A percentile compares a stretch with the other conserved stretches of the same genome.
These are phyloP conservation scores for Trichonephila clavata DNA, from an alignment of 1,140 invertebrate species.

Conservation along the genomic window DNA sequence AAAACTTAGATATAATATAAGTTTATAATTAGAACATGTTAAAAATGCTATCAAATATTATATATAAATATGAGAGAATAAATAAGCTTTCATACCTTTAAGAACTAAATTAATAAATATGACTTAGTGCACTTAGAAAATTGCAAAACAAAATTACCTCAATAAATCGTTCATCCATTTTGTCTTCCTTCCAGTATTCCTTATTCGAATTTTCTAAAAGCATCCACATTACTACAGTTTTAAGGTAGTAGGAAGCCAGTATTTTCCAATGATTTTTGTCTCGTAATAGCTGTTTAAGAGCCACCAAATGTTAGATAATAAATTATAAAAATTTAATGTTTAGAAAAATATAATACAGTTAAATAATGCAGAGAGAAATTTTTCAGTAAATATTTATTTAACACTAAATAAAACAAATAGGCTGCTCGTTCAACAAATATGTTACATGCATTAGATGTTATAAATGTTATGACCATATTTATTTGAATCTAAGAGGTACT, in stretches of 20 bases:
- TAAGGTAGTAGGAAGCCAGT: conserved; percentile 74
- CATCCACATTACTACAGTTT: conserved; percentile 75
- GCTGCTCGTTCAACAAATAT: no score
- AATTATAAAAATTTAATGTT: background rate
- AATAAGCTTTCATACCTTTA: no score
- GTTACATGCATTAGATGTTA: no score
- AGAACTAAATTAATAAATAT: no score
- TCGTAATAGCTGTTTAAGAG: conserved; percentile 40
- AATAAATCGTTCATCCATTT: conserved; percentile 58
- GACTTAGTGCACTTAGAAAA: no score
- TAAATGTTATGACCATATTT: no score
- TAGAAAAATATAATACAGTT: background rate
- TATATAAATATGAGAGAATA: no score
- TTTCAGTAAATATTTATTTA: no score
- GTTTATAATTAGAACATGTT: no score
- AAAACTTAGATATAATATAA: background rate
- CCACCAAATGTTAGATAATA: background rate
- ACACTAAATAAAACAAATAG: no score
- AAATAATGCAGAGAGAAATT: background rate
- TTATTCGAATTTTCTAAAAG: conserved; percentile 32
- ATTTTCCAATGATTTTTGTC: conserved; percentile 73
- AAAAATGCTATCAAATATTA: no score
- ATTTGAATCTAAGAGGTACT: no score
- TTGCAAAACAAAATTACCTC: conserved; percentile 27
- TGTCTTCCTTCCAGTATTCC: conserved; percentile 67